Evolutionary conservation across 2,113 vertebrate genomes (phyloP).

Genomic region (Cyanoliseus patagonus): DNA sequence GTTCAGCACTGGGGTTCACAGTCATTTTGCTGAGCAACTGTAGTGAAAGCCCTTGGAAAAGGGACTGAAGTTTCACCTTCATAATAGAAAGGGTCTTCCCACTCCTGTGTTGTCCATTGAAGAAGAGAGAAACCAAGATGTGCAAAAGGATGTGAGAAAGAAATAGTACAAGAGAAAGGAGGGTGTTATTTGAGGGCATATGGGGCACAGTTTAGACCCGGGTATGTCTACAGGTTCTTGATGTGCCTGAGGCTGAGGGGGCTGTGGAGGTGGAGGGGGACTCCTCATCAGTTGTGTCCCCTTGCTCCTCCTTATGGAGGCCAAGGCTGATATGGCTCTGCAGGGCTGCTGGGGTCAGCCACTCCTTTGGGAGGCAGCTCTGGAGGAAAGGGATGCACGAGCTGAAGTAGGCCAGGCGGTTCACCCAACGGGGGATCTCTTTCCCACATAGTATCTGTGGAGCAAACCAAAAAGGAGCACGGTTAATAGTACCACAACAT

Average conservation of each 20-base stretch:
- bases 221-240: slow-evolving; percentile 88
- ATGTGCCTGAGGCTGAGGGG: slow-evolving; percentile 69
- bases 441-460: slow-evolving; percentile 87
- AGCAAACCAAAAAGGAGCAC: neutral
- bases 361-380: slow-evolving; percentile 93
- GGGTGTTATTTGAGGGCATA: neutral
- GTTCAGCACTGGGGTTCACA: neutral
- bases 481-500: neutral
- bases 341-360: slow-evolving; percentile 92
- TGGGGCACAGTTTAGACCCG: slow-evolving; percentile 77
- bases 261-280: slow-evolving; percentile 33
- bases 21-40: neutral
- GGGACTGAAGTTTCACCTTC: neutral
- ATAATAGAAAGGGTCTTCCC: neutral
- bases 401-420: slow-evolving; percentile 93
- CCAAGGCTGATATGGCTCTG: slow-evolving; percentile 93
- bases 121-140: neutral
- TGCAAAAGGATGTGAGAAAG: neutral
- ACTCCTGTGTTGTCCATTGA: neutral
- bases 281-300: slow-evolving; percentile 84
- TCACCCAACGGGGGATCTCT: slow-evolving; percentile 94
- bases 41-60: slow-evolving; percentile 15
- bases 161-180: neutral
- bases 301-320: slow-evolving; percentile 86
- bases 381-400: slow-evolving; percentile 94